A percentile compares a stretch with the other conserved stretches of the same genome.
Conservation (phyloP, 2,113 vertebrate species). For the Octodon degus region DNA sequence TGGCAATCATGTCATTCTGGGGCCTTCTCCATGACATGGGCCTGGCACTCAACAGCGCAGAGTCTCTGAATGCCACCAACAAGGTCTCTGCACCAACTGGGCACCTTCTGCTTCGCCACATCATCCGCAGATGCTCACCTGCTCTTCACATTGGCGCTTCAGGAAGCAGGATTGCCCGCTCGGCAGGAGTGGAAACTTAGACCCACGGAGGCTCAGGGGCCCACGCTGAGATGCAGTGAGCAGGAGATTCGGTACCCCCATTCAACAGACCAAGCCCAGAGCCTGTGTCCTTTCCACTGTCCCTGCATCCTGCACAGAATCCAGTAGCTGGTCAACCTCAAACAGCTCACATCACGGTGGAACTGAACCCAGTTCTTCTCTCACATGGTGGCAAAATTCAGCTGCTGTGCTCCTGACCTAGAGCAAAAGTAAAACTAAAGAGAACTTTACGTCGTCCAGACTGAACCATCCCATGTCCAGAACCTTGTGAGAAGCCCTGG, state of each 20-base stretch:
- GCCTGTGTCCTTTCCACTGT: not conserved
- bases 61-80: not conserved
- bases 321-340: too few relatives aligned
- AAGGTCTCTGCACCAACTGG: not conserved
- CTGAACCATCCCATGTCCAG: not conserved
- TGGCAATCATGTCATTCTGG: not conserved
- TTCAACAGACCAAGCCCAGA: not conserved
- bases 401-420: not conserved
- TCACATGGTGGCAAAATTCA: not conserved
- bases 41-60: not conserved
- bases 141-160: too few relatives aligned
- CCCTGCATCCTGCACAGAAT: not conserved
- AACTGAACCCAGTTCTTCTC: not conserved
- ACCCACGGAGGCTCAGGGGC: not conserved
- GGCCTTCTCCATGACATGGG: not conserved
- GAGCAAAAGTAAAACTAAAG: not conserved
- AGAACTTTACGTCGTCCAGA: not conserved
- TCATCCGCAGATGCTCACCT: not conserved
- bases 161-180: not conserved
- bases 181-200: not conserved
- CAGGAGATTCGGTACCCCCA: not conserved
- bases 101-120: rapidly evolving
- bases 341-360: rapidly evolving
- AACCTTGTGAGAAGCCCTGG: not conserved
- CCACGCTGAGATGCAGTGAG: not conserved